Base-by-base conservation (phyloP, 2,888 invertebrate species). In the Parascotia fuliginaria region DNA sequence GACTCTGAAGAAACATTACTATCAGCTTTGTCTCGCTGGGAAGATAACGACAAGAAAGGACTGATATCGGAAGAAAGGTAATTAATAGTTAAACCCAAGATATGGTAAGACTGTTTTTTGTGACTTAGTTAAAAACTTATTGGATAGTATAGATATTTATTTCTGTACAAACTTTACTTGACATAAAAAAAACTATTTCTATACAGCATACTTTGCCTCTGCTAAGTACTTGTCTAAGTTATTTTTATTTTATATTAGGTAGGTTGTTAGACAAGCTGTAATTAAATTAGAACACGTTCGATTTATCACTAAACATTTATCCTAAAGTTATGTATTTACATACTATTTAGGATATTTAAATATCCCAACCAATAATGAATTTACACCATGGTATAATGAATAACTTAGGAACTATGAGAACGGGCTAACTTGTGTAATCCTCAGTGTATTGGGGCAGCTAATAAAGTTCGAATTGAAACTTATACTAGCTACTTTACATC, bases 11-110 rank as follows among this genome's bases (percentile, higher is more conserved):
- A 94, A 62, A 94, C 94, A 0, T 82, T 95, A 19, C 79, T 94
- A 2, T 93, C 93, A 28, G 95, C 95, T 0, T 85, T 95, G 58
- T 93, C 94, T 36, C 93, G 94, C 43, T 95, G 95, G 94, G 95
- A 51, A 16, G 44, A 95, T 67, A 87, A 87, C 37, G 89, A 94
- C 48, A 93, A 93, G 60, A 92, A 93, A 2, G 95, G 95, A 56
- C 89, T 92, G 42, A 95, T 95, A 46, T 93, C 93, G 9, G 94
- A 94, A 71, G 93, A 93, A 66, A 93, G 92, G 95, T 94, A 82
- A 60, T 42, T 19, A 24, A 29, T 24, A 13, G 6, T 2, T 28
- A 4, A 15, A 4, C n/a, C n/a, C n/a, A n/a, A n/a, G n/a, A n/a
- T n/a, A n/a, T n/a, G n/a, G n/a, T n/a, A n/a, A n/a, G n/a, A n/a